Conservation (phyloP, 2,888 invertebrate species). For the Maniola hyperantus region DNA sequence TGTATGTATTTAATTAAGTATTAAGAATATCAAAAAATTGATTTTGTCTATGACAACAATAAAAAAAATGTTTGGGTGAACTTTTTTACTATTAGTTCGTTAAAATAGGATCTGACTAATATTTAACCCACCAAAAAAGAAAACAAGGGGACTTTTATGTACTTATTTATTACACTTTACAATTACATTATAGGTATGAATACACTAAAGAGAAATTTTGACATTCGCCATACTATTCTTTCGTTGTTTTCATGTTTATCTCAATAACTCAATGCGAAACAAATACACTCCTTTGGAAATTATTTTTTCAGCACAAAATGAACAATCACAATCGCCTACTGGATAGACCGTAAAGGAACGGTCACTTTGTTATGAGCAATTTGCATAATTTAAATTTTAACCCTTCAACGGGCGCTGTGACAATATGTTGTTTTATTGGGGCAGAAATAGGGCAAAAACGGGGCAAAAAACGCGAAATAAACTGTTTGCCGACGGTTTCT, state of each 20-base stretch:
- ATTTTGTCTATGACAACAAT: too few species aligned
- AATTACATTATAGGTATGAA: too few species aligned
- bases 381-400: conserved; percentile 71
- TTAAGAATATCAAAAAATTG: too few species aligned
- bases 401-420: conserved; percentile 62
- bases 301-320: conserved; percentile 12
- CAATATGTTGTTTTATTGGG: conserved; percentile 62
- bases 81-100: too few species aligned
- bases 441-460: conserved; percentile 40
- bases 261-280: not conserved
- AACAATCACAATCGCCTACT: conserved; percentile 32
- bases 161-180: too few species aligned
- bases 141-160: not conserved
- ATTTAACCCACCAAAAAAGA: not conserved
- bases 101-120: too few species aligned
- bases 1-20: too few species aligned
- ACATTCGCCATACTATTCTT: not conserved
- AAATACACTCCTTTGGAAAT: conserved; percentile 6
- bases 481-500: conserved; percentile 63
- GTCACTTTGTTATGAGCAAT: conserved; percentile 64
- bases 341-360: conserved; percentile 37
- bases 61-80: too few species aligned
- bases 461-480: conserved; percentile 59
- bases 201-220: conserved; percentile 7
- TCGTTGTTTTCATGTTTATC: not conserved